phyloP scores from a whole-genome alignment of 2,888 invertebrate genomes.

The Emmelina monodactyla region DNA sequence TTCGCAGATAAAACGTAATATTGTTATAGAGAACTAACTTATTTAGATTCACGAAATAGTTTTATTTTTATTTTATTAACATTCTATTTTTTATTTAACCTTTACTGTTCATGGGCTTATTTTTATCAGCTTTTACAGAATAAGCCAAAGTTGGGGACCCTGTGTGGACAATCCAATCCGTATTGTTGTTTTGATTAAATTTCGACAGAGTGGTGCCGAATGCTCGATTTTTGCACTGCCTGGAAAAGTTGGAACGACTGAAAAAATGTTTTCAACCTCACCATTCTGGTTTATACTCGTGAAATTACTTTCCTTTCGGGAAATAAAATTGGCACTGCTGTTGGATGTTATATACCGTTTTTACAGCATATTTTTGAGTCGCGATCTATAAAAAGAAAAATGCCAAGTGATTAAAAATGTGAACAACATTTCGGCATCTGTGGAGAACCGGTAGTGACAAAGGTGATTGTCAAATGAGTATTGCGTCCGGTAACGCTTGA shows the following conservation, averaged over 20 bases:
- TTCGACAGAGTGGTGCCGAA: constrained; percentile 44
- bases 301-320: not conserved
- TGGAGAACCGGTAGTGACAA: not conserved
- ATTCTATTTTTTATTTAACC: no score
- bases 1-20: no score
- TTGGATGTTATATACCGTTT: not conserved
- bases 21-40: no score
- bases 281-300: constrained; percentile 3
- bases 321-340: not conserved
- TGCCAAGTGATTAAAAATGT: no score
- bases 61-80: no score
- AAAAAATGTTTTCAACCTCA: constrained; percentile 23
- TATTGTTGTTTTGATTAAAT: constrained; percentile 62
- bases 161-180: constrained; percentile 34
- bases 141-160: constrained; percentile 21
- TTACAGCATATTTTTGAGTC: no score
- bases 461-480: not conserved
- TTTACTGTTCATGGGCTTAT: not conserved
- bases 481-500: constrained; percentile 39
- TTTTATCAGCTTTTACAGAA: constrained; percentile 20
- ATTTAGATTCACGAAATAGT: no score
- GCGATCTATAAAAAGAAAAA: no score
- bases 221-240: constrained; percentile 37
- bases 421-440: not conserved
- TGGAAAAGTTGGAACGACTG: constrained; percentile 26